Evolutionary conservation across 2,797 vertebrate species (phyloP).

Genomic region (Oreonectes daqikongensis): DNA sequence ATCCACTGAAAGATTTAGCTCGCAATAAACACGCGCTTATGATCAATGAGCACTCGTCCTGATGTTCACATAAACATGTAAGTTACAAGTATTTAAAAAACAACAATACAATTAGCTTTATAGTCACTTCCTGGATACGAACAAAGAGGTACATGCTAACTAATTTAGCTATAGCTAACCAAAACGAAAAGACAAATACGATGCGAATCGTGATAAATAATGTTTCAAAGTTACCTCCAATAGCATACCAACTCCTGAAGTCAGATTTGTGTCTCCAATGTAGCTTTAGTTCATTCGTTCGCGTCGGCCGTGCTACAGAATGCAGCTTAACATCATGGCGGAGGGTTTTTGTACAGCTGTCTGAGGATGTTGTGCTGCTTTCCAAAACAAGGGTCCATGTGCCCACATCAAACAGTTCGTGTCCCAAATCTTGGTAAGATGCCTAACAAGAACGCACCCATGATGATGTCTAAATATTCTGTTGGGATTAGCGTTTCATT

Average conservation of each 20-base stretch:
- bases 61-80: not conserved
- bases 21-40: not conserved
- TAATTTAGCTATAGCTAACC: constrained; percentile 48
- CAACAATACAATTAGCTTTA: not conserved
- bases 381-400: constrained; percentile 57
- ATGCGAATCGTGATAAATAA: constrained; percentile 44
- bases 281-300: constrained; percentile 75
- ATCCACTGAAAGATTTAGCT: not conserved
- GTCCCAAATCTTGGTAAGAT: not conserved
- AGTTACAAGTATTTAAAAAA: too few relatives aligned
- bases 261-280: constrained; percentile 77
- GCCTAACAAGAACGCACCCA: not conserved
- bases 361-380: constrained; percentile 39
- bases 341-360: constrained; percentile 67
- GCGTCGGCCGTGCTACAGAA: constrained; percentile 80
- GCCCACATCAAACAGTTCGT: not conserved
- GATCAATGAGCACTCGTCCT: not conserved
- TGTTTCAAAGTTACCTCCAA: constrained; percentile 74
- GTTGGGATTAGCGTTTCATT: too few relatives aligned
- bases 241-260: constrained; percentile 79
- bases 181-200: constrained; percentile 61
- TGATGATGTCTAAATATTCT: too few relatives aligned
- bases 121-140: not conserved
- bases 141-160: constrained; percentile 27
- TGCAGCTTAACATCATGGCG: constrained; percentile 88